A percentile compares a stretch with the other conserved stretches of the same genome.
Evolutionary conservation across 2,797 vertebrate species (phyloP).

Genomic region (Cheirogaleus major): DNA sequence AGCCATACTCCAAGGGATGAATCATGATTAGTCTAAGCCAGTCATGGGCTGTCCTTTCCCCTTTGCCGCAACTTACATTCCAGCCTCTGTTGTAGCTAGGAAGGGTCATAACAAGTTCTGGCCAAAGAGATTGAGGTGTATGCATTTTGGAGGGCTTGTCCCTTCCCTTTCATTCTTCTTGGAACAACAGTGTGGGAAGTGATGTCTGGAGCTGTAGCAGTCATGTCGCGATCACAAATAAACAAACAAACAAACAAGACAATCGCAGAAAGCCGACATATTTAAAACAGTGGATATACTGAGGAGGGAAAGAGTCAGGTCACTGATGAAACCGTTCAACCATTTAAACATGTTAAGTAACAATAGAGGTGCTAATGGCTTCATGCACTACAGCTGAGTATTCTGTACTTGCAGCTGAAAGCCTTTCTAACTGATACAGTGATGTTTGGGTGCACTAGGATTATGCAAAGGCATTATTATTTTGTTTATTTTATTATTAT

Average conservation of each 20-base stretch:
- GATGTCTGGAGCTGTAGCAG: background rate
- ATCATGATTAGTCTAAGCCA: background rate
- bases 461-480: conserved; percentile 4
- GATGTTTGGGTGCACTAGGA: background rate
- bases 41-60: background rate
- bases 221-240: conserved; percentile 8
- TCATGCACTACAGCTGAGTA: background rate
- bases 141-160: background rate
- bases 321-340: background rate
- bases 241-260: background rate
- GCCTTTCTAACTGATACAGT: background rate
- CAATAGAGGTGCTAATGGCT: background rate
- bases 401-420: background rate
- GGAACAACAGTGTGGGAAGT: background rate
- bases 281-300: background rate
- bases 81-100: background rate
- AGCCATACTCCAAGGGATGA: background rate
- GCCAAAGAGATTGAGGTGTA: background rate
- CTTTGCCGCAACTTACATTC: background rate
- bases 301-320: background rate
- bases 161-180: background rate
- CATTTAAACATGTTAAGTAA: background rate
- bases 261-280: background rate
- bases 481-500: too few relatives aligned
- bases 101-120: background rate